Evolutionary conservation across 2,888 invertebrate genomes (phyloP).

Genomic region (Rhodophaea formosa): DNA sequence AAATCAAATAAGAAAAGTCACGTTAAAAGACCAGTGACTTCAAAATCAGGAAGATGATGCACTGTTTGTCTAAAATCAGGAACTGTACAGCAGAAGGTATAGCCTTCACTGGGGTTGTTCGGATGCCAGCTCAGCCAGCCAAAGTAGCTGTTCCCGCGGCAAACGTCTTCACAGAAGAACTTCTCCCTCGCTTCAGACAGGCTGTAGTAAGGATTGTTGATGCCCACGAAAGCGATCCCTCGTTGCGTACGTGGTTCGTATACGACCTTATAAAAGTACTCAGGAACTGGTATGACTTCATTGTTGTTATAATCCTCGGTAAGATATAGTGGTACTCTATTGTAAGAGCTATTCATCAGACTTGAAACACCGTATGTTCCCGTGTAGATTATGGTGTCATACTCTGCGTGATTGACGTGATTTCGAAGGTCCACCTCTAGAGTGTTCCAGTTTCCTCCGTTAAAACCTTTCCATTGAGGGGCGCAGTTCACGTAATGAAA

Average conservation of each 20-base stretch:
- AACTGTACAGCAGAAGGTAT: conserved; percentile 82
- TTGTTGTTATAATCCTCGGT: conserved; percentile 59
- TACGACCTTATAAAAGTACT: conserved; percentile 77
- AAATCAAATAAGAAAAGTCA: neutral
- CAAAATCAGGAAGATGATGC: conserved; percentile 74
- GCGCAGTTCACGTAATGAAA: conserved; percentile 85
- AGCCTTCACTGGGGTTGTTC: conserved; percentile 69
- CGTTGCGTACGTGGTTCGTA: conserved; percentile 69
- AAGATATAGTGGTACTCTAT: conserved; percentile 60
- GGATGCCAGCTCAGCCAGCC: conserved; percentile 82
- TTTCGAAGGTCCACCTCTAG: conserved; percentile 71
- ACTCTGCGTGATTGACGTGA: conserved; percentile 52
- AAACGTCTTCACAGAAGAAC: conserved; percentile 74
- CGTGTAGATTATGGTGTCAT: conserved; percentile 77
- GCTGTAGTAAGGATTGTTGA: conserved; percentile 82
- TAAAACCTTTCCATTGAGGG: conserved; percentile 85
- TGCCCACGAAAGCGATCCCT: conserved; percentile 81
- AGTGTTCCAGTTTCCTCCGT: conserved; percentile 82
- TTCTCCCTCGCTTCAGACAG: conserved; percentile 44
- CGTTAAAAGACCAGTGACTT: conserved; percentile 48
- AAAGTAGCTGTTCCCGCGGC: conserved; percentile 69
- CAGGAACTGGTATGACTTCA: conserved; percentile 66
- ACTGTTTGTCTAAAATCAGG: conserved; percentile 75
- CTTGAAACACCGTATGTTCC: conserved; percentile 82
- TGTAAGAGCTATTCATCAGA: conserved; percentile 63